phyloP scores from a whole-genome alignment of 2,888 invertebrate species.

The Heliconius cydno region DNA sequence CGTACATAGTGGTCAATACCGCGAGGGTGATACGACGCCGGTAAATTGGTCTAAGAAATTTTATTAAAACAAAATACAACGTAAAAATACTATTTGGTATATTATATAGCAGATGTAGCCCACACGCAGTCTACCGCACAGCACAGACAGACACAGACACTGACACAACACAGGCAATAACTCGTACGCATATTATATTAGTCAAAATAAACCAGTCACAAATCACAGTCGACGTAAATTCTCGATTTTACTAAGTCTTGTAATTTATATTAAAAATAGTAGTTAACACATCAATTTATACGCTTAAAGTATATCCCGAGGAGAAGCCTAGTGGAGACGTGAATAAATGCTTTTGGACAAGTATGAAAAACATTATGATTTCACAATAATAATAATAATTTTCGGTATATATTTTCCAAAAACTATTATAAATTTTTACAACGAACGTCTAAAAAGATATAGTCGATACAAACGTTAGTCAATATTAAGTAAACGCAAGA shows the following conservation, averaged over 20 bases:
- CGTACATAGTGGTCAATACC: conserved; percentile 8
- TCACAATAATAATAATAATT: conserved; percentile 34
- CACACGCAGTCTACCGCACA: conserved; percentile 80
- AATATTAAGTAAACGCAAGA: conserved; percentile 55
- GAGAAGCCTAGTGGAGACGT: conserved; percentile 63
- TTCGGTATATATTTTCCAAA: conserved; percentile 46
- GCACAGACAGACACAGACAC: conserved; percentile 69
- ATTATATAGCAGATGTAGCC: conserved; percentile 81
- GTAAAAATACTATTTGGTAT: conserved; percentile 84
- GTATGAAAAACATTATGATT: conserved; percentile 45
- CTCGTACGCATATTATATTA: conserved; percentile 75
- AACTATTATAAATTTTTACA: conserved; percentile 45
- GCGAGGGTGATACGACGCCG: conserved; percentile 50
- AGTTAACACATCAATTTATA: conserved; percentile 70
- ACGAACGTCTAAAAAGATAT: conserved; percentile 43
- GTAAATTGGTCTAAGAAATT: conserved; percentile 69
- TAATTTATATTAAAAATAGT: conserved; percentile 69
- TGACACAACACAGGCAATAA: conserved; percentile 58
- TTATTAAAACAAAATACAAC: conserved; percentile 79
- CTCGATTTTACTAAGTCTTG: conserved; percentile 82
- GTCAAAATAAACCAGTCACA: conserved; percentile 82
- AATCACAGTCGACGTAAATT: conserved; percentile 84
- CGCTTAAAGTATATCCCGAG: conserved; percentile 59
- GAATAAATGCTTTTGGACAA: conserved; percentile 73
- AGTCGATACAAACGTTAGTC: conserved; percentile 51